These are phyloP conservation scores for Dunckerocampus dactyliophorus DNA, from an alignment of 2,113 vertebrate genomes.

Conservation along the genomic window DNA sequence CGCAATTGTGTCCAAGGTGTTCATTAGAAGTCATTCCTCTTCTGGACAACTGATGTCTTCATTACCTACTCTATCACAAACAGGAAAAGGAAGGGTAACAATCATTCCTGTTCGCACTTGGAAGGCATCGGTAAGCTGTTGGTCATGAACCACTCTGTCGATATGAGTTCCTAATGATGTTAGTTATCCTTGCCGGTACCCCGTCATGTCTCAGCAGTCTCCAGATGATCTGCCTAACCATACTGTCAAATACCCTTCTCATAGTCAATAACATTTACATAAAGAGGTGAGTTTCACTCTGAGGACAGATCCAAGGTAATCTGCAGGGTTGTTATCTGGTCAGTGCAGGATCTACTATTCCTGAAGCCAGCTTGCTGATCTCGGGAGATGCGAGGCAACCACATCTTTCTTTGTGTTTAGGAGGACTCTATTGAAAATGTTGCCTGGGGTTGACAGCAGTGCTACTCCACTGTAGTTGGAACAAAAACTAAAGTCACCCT, in stretches of 20 bases:
- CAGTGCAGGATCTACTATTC: not conserved
- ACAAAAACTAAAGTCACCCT: not conserved
- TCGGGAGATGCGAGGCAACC: not conserved
- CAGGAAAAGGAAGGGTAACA: not conserved
- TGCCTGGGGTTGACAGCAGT: not conserved
- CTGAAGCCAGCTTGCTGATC: not conserved
- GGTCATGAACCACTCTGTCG: not conserved
- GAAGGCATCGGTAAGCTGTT: not conserved
- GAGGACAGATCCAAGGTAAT: not conserved
- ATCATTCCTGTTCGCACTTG: not conserved
- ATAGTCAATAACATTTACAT: not conserved
- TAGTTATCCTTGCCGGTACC: not conserved
- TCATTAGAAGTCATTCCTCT: not conserved
- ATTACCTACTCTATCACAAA: not conserved
- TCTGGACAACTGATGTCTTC: not conserved
- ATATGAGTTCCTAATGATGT: constrained; percentile 1
- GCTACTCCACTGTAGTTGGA: not conserved
- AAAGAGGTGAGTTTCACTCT: not conserved
- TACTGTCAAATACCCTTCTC: not conserved
- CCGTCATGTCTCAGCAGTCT: not conserved
- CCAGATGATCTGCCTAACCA: constrained; percentile 1
- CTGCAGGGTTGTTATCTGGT: not conserved
- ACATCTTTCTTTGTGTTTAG: not conserved
- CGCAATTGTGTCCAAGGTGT: not conserved
- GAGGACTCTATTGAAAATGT: not conserved